A percentile compares a stretch with the other conserved stretches of the same genome.
These are phyloP conservation scores for Oreocharis arfaki DNA, from an alignment of 2,113 vertebrate species.

Conservation along the genomic window DNA sequence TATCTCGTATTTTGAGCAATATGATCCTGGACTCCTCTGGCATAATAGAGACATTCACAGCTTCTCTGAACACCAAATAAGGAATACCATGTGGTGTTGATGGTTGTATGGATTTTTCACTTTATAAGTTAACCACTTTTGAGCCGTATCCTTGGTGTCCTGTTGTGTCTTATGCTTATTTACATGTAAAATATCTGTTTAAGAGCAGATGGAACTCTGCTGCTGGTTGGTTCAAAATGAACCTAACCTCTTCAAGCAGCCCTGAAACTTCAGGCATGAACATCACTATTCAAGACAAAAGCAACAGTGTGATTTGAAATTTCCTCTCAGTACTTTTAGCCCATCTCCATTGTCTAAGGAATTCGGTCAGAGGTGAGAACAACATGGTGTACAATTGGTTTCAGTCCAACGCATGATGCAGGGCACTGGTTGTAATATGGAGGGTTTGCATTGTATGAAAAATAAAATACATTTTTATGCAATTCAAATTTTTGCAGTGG, in stretches of 20 bases:
- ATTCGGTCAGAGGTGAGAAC: not conserved
- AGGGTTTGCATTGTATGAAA: not conserved
- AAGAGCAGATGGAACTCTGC: not conserved
- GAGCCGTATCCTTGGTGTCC: not conserved
- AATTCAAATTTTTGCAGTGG: not conserved
- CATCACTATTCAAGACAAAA: not conserved
- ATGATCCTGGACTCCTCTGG: not conserved
- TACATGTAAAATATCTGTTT: not conserved
- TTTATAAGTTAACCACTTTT: not conserved
- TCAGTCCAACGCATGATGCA: not conserved
- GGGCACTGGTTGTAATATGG: not conserved
- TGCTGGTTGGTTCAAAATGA: not conserved
- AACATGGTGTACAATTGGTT: not conserved
- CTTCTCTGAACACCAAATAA: not conserved
- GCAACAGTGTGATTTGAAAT: not conserved
- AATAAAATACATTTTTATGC: not conserved
- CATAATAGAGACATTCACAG: not conserved
- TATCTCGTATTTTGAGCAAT: not conserved
- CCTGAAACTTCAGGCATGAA: not conserved
- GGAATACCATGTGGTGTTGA: not conserved
- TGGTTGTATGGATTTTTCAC: not conserved
- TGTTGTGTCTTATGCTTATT: not conserved
- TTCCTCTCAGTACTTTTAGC: not conserved
- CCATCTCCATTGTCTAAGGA: not conserved
- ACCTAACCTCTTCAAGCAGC: not conserved